Percentiles rank a stretch among this genome's conserved stretches.
Conservation (phyloP, 2,113 vertebrate genomes). For the Erpornis zantholeuca region DNA sequence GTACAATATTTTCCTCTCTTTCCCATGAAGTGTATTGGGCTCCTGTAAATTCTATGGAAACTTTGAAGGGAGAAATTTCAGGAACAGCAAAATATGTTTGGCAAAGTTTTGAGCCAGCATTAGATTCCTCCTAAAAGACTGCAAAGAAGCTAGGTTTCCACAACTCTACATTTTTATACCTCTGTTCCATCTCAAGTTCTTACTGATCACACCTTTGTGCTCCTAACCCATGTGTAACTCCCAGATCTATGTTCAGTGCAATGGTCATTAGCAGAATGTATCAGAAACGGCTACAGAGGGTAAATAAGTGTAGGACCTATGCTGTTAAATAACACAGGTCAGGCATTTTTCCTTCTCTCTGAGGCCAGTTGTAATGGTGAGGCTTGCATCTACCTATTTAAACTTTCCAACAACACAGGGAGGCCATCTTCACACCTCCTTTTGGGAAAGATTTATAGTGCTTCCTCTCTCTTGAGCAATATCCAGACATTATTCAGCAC, state of each 20-base stretch:
- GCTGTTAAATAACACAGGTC: background rate
- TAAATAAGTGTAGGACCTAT: background rate
- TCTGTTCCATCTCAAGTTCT: background rate
- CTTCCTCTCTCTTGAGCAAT: background rate
- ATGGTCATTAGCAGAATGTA: background rate
- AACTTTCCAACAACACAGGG: background rate
- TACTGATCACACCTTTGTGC: background rate
- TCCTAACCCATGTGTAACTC: background rate
- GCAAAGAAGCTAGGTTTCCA: background rate
- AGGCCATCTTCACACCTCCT: background rate
- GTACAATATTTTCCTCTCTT: background rate
- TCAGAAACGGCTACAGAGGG: background rate
- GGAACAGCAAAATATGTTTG: background rate
- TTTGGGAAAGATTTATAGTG: background rate
- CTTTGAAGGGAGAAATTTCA: background rate
- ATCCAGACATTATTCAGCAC: background rate
- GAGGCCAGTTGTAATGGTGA: background rate
- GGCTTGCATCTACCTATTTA: background rate
- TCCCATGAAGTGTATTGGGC: background rate
- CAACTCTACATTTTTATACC: background rate
- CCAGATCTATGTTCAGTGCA: too few relatives aligned
- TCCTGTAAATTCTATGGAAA: background rate
- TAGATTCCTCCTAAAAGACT: background rate
- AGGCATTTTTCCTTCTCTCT: background rate
- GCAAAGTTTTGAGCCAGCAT: background rate